Evolutionary conservation across 2,797 vertebrate species (phyloP).

Genomic region (Geotria australis): DNA sequence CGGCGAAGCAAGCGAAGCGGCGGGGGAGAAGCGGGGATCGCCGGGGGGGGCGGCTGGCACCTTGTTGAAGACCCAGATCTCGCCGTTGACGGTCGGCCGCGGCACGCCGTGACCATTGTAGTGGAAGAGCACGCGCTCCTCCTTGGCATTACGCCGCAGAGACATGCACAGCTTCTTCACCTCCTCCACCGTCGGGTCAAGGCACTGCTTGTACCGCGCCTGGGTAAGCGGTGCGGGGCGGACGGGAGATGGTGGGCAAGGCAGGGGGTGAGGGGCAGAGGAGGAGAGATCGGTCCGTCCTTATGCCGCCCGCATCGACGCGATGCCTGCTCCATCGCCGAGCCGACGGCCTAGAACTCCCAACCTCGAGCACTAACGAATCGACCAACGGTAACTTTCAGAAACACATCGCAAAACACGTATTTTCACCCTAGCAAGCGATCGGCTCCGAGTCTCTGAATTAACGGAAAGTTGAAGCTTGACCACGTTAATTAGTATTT

Average conservation of each 20-base stretch:
- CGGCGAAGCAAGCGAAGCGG: background rate
- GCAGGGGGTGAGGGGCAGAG: too few species aligned
- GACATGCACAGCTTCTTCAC: conserved; percentile 94
- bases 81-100: conserved; percentile 74
- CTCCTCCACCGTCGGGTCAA: conserved; percentile 85
- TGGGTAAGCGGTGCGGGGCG: conserved; percentile 9
- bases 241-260: background rate
- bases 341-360: too few species aligned
- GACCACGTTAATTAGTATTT: too few species aligned
- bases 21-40: background rate
- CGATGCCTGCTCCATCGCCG: too few species aligned
- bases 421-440: too few species aligned
- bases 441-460: too few species aligned
- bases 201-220: conserved; percentile 91
- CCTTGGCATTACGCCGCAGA: conserved; percentile 68
- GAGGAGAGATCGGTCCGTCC: too few species aligned
- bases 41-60: conserved; percentile 8
- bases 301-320: too few species aligned
- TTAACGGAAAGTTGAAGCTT: too few species aligned
- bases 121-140: conserved; percentile 83
- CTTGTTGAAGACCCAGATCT: conserved; percentile 99
- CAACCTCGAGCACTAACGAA: too few species aligned
- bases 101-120: conserved; percentile 92
- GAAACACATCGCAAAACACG: too few species aligned
- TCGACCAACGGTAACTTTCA: too few species aligned